Evolutionary conservation across 2,888 invertebrate species (phyloP), one percentile per base, ranked within the genome.

Genomic region (Mythimna ferrago): DNA sequence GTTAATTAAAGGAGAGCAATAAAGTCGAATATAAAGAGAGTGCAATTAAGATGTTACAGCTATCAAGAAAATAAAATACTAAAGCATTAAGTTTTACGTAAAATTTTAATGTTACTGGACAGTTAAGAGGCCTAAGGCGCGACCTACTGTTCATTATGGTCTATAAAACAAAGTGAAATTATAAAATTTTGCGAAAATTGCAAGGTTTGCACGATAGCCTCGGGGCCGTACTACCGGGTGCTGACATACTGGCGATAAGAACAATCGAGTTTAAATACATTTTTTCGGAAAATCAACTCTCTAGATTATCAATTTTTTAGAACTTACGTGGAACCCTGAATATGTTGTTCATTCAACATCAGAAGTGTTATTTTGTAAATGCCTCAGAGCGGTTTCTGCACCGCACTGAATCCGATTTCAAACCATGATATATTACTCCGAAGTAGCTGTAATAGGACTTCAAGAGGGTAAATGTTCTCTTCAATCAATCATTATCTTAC

Each of bases 131-230:
- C 85, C 85, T 76, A 66, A 72, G 84, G 86, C 84, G 73, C 78
- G 87, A 89, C 86, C 86, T 87, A 86, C 86, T 89, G 88, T 89
- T 86, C 86, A 88, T 91, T 91, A 90, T 87, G 83, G 86, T 83
- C 89, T 86, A 92, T 92, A 92, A 93, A 93, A 91, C 89, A 91
- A 91, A 90, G 88, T 88, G 87, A 88, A 93, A 92, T 92, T 92
- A 92, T 90, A 88, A 90, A 90, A 91, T 93, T 92, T 89, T 73
- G 87, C 80, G 87, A 88, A 91, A 93, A 93, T 92, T 90, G 90
- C 87, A 82, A 88, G 87, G 87, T 89, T 89, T 88, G 88, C 88
- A 81, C 78, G 71, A 84, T 71, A 69, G 75, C 86, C 91, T 83
- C 53, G 51, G 84, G 91, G 68, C 35, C 35, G n/a, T 54, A 73